Evolutionary conservation across 2,113 vertebrate genomes (phyloP).

Genomic region (Sceloporus tristichus): DNA sequence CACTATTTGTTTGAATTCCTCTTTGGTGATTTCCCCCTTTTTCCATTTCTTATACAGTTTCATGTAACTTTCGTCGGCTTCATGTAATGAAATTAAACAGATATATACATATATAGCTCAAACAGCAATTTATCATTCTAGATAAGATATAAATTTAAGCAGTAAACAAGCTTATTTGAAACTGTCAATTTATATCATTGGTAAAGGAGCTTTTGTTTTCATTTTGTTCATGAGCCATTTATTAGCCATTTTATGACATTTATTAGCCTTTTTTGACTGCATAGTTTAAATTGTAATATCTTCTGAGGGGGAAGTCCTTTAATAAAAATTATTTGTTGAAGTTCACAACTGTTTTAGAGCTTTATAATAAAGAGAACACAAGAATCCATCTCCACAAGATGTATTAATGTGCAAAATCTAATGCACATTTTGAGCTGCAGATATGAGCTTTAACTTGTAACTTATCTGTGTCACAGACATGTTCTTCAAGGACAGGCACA

Average conservation of each 20-base stretch:
- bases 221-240: no score
- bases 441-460: constrained; percentile 59
- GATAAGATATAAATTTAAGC: neutral
- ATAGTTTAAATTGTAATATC: neutral
- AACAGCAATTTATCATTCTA: neutral
- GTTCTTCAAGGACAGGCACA: constrained; percentile 67
- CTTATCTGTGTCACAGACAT: constrained; percentile 66
- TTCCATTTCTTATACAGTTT: neutral
- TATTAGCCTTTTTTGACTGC: neutral
- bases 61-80: neutral
- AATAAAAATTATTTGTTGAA: neutral
- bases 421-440: constrained; percentile 59
- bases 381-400: constrained; percentile 2
- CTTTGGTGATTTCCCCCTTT: no score
- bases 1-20: no score
- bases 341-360: constrained; percentile 31
- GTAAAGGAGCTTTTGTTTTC: no score
- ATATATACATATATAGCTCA: neutral
- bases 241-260: neutral
- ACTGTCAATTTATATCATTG: neutral
- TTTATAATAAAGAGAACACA: constrained; percentile 2
- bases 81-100: constrained; percentile 12
- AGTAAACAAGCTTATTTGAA: neutral
- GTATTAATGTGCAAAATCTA: constrained; percentile 46
- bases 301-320: constrained; percentile 26